Base-by-base conservation (phyloP, 2,888 invertebrate species). In the Stramonita haemastoma region DNA sequence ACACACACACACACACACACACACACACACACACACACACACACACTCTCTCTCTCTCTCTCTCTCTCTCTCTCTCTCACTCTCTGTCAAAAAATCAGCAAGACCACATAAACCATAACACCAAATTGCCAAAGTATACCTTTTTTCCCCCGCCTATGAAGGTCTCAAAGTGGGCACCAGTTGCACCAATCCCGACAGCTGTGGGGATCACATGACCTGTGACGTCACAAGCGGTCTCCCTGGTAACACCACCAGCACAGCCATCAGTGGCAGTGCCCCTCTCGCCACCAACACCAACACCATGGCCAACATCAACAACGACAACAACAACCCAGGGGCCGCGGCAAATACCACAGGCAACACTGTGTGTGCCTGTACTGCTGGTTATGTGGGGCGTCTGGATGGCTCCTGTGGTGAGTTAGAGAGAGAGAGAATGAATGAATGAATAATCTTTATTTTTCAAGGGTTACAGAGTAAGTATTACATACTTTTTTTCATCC, bases 151-250 rank as follows among this genome's bases (percentile, higher is more conserved):
- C 46, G 2, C 46, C 46, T 46, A 8, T 60, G 19, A 46, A 83
- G 83, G 46, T 6, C 36, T 46, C 22, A 22, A 83, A 26, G 85
- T 32, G 32, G 85, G 85, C 19, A 17, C 13, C 26, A 6, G 6
- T 32, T 86, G 85, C 85, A 17, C 85, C 57, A 60, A 5, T 6
- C n/a, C 5, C 22, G 29, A 60, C 85, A 19, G 11, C 22, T 86
- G 85, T 26, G 85, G 85, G 19, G 85, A 86, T 46, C 13, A 86
- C 60, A 86, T 86, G 85, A 60, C 32, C 36, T 86, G 85, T 60
- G 60, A 60, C 60, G 32, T 29, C 85, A 60, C 11, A n/a, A 17
- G 19, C 34, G 34, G 17, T 34, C 11, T 17, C 15, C n/a, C 73
- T 26, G 81, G 32, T 13, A 81, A 81, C 13, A 5, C 19, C 34